A percentile compares a stretch with the other conserved stretches of the same genome.
Evolutionary conservation across 2,888 invertebrate species (phyloP).

Genomic region (Seira ritae): DNA sequence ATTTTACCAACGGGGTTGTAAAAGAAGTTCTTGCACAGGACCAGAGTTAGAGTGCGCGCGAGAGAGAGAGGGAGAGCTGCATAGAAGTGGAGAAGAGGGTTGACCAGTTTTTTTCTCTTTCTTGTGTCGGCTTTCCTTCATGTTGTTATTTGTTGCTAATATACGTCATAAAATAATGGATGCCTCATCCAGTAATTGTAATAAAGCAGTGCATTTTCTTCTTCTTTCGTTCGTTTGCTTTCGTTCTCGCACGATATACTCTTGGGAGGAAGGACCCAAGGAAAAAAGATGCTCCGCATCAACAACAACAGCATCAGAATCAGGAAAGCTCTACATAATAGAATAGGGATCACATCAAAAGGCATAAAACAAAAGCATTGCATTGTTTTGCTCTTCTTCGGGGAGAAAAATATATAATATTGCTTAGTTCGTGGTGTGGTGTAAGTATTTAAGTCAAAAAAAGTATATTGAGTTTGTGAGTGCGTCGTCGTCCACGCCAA

Average conservation of each 20-base stretch:
- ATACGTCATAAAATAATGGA: conserved; percentile 64
- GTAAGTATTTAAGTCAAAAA: conserved; percentile 19
- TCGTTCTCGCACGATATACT: background rate
- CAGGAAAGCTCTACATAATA: too few relatives aligned
- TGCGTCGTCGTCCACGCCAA: background rate
- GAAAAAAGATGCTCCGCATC: too few relatives aligned
- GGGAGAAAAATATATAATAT: too few relatives aligned
- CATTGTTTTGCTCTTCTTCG: too few relatives aligned
- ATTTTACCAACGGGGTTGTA: conserved; percentile 10
- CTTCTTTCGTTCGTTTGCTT: too few relatives aligned
- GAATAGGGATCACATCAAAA: too few relatives aligned
- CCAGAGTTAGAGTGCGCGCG: background rate
- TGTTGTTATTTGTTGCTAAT: conserved; percentile 64
- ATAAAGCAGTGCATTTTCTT: conserved; percentile 34
- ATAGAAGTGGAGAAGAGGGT: conserved; percentile 17
- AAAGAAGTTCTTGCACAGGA: background rate
- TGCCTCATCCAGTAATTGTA: conserved; percentile 58
- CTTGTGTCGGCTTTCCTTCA: conserved; percentile 57
- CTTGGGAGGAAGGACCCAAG: too few relatives aligned
- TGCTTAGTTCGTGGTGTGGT: background rate
- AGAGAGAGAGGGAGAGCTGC: background rate
- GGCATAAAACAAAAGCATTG: background rate
- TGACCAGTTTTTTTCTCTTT: conserved; percentile 48
- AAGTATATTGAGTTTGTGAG: background rate
- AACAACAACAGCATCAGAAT: too few relatives aligned